These are phyloP conservation scores for Parazoanthus darwini DNA, from an alignment of 92 coral and sea anemone species.

Conservation along the genomic window DNA sequence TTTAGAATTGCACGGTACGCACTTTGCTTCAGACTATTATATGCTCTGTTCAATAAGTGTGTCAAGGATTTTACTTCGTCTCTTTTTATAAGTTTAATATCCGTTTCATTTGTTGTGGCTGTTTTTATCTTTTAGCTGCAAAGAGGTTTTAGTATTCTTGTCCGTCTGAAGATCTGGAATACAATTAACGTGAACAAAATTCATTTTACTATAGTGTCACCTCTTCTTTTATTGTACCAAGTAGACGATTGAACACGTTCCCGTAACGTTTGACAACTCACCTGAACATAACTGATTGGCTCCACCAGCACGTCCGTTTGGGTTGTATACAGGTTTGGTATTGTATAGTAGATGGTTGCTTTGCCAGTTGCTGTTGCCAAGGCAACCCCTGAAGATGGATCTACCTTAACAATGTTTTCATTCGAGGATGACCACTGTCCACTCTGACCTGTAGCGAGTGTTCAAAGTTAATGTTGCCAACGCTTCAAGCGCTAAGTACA, in stretches of 20 bases:
- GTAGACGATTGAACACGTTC: neutral
- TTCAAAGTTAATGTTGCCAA: neutral
- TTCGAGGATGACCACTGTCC: conserved; percentile 97
- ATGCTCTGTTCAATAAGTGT: too few species aligned
- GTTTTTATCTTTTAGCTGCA: too few species aligned
- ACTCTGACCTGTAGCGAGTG: conserved; percentile 59
- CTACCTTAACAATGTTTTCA: conserved; percentile 71
- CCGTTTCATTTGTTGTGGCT: too few species aligned
- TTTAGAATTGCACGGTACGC: too few species aligned
- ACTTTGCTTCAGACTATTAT: too few species aligned
- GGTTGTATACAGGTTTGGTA: conserved; percentile 80
- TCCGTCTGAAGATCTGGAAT: too few species aligned
- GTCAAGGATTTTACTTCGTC: too few species aligned
- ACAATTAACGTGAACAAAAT: too few species aligned
- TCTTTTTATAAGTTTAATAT: too few species aligned
- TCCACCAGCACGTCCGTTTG: conserved; percentile 89
- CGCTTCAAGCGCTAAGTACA: neutral
- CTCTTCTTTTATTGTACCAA: neutral
- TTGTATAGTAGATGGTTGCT: conserved; percentile 76
- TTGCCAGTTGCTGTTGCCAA: conserved; percentile 88
- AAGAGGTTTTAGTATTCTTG: too few species aligned
- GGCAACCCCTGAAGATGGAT: conserved; percentile 79
- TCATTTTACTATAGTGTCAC: neutral
- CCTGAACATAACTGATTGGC: conserved; percentile 62
- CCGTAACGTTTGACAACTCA: conserved; percentile 6